phyloP scores from a whole-genome alignment of 2,113 vertebrate genomes.

The Argyrosomus japonicus region DNA sequence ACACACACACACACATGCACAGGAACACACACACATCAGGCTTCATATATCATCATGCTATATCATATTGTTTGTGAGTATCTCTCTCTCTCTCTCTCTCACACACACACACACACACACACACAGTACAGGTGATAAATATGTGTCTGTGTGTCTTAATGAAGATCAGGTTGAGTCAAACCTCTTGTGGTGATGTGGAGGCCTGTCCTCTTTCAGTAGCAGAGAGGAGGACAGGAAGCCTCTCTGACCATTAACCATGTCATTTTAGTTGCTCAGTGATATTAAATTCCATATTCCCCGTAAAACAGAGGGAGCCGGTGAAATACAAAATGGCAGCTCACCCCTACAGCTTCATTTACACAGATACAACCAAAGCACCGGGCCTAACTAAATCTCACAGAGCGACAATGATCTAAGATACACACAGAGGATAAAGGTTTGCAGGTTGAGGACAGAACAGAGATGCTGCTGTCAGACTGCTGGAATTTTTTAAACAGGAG shows the following conservation, averaged over 20 bases:
- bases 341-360: no score
- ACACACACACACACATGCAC: background rate
- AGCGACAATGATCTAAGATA: no score
- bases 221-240: background rate
- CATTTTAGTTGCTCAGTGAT: background rate
- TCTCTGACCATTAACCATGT: background rate
- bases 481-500: background rate
- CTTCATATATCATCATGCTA: slow-evolving; percentile 34
- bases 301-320: no score
- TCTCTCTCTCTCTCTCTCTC: no score
- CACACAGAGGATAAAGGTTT: no score
- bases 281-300: background rate
- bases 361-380: no score
- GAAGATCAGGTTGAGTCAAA: background rate
- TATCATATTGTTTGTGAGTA: background rate
- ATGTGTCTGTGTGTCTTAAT: background rate
- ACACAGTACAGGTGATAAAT: background rate
- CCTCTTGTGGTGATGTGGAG: background rate
- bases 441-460: no score
- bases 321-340: no score
- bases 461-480: background rate
- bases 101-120: background rate
- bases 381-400: no score
- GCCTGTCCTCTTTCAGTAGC: background rate
- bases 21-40: slow-evolving; percentile 15